A percentile compares a stretch with the other conserved stretches of the same genome.
Evolutionary conservation across 2,888 invertebrate genomes (phyloP).

Genomic region (Leucozona laternaria): DNA sequence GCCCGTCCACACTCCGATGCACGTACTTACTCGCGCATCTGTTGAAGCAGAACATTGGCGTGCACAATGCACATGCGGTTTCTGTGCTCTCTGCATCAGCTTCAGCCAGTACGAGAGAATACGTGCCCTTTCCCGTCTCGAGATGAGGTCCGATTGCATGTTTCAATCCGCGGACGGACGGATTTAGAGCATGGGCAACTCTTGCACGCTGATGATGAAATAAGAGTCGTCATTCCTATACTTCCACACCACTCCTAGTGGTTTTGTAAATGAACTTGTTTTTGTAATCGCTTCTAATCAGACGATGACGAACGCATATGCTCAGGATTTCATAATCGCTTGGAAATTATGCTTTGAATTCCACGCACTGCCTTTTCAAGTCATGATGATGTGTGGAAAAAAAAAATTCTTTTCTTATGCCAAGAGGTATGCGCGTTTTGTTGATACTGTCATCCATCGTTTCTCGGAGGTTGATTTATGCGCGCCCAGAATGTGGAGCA

Average conservation of each 20-base stretch:
- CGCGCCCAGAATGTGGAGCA: slow-evolving; percentile 44
- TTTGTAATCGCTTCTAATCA: slow-evolving; percentile 54
- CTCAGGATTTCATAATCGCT: slow-evolving; percentile 58
- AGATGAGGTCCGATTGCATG: slow-evolving; percentile 27
- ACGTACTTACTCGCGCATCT: slow-evolving; percentile 62
- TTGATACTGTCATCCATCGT: slow-evolving; percentile 25
- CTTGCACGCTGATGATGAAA: slow-evolving; percentile 14
- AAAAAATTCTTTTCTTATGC: slow-evolving; percentile 18
- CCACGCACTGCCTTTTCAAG: neutral
- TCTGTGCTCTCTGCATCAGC: neutral
- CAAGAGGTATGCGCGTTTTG: neutral
- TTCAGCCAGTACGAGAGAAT: neutral
- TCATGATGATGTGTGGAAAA: neutral
- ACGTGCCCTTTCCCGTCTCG: slow-evolving; percentile 47
- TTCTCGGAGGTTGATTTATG: slow-evolving; percentile 44
- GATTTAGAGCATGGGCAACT: slow-evolving; percentile 29
- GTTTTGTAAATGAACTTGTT: slow-evolving; percentile 54
- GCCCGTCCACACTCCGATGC: slow-evolving; percentile 60
- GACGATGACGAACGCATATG: slow-evolving; percentile 41
- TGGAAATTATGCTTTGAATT: slow-evolving; percentile 26
- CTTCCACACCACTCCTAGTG: slow-evolving; percentile 23
- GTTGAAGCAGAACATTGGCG: slow-evolving; percentile 63
- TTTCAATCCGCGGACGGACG: slow-evolving; percentile 28
- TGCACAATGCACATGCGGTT: slow-evolving; percentile 59
- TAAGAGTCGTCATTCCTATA: slow-evolving; percentile 18